Evolutionary conservation across 2,888 invertebrate genomes (phyloP), one percentile per base, ranked within the genome.

Genomic region (Parelbella ahira): DNA sequence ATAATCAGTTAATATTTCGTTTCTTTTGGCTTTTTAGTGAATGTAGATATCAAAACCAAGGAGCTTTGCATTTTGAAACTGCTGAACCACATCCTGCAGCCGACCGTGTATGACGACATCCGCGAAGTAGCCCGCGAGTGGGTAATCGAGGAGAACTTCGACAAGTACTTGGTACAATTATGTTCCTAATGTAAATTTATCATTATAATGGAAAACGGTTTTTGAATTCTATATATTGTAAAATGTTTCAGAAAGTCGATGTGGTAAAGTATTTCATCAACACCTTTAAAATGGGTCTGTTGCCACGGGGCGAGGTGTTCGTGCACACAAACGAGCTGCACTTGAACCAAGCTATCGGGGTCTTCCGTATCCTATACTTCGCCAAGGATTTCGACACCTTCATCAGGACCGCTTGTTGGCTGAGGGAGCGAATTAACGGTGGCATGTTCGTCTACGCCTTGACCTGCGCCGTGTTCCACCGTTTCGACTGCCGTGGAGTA

Each of bases 361-460:
- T 92, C 18, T 91, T 91, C 79, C 90, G 90, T 56, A 68, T 92
- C 34, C 74, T 93, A 45, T 90, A 90, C 81, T 90, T 89, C 60
- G 91, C 92, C 38, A 91, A 91, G 69, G 91, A 93, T 78, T 93
- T 90, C 69, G 90, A 91, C 46, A 90, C 90, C 21, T 91, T 93
- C 84, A 80, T 91, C 63, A 88, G 88, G 57, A 91, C 91, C 33
- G 91, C 91, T 7, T 90, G 90, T 56, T 94, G 91, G 90, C 90
- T 93, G 21, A 91, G 94, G 20, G 89, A 91, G 47, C 81, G 91
- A 58, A 88, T 93, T 49, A 94, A 94, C 80, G 90, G 92, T 47
- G 93, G 91, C 58, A 90, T 93, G 87, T 94, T 93, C 72, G 88
- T 92, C 45, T 92, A 93, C 59, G 91, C 93, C 5, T 74, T 93